phyloP scores from a whole-genome alignment of 2,888 invertebrate species.

The Orthosia cruda region DNA sequence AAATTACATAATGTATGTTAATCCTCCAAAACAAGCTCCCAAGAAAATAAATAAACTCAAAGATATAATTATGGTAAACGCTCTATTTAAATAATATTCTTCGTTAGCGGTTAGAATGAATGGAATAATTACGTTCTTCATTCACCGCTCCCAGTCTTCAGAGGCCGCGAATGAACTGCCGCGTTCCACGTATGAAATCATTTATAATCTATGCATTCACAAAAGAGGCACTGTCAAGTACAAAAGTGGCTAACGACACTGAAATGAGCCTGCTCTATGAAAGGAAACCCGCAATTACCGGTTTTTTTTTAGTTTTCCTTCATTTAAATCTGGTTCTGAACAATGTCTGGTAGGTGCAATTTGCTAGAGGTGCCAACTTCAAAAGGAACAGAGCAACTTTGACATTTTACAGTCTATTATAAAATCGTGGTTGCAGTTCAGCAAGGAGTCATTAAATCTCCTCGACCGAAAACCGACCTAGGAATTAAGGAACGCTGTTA shows the following conservation, averaged over 20 bases:
- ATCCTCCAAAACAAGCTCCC: background rate
- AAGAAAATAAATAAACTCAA: background rate
- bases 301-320: constrained; percentile 49
- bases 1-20: background rate
- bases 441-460: constrained; percentile 46
- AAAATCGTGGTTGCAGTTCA: constrained; percentile 34
- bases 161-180: constrained; percentile 35
- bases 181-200: constrained; percentile 52
- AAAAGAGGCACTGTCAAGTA: constrained; percentile 56
- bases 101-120: constrained; percentile 42
- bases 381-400: constrained; percentile 32
- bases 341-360: constrained; percentile 50
- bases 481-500: constrained; percentile 19
- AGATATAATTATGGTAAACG: constrained; percentile 2
- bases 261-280: constrained; percentile 49
- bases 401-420: constrained; percentile 49
- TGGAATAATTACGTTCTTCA: constrained; percentile 51
- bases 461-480: constrained; percentile 21
- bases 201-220: constrained; percentile 59
- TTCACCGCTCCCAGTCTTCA: constrained; percentile 40
- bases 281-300: constrained; percentile 47
- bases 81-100: constrained; percentile 38
- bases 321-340: constrained; percentile 50
- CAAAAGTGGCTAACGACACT: constrained; percentile 56
- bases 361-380: constrained; percentile 36